Percentiles rank a stretch among this genome's conserved stretches.
These are phyloP conservation scores for Pyrgus malvae DNA, from an alignment of 2,888 invertebrate species.

Conservation along the genomic window DNA sequence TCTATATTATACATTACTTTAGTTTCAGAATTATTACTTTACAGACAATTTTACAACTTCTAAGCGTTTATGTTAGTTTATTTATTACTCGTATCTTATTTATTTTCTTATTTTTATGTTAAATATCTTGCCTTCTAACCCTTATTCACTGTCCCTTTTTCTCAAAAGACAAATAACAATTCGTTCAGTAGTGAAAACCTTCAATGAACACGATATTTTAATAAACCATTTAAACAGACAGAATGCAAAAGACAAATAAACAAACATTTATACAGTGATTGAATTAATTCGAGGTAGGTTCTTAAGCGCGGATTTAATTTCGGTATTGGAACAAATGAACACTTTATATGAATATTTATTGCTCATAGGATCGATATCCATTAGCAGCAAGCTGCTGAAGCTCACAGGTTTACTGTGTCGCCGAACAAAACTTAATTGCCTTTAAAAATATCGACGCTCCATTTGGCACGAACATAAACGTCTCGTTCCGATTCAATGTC, in stretches of 20 bases:
- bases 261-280: background rate
- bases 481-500: background rate
- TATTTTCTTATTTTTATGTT: too few species aligned
- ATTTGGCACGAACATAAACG: background rate
- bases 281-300: background rate
- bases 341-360: conserved; percentile 40
- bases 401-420: conserved; percentile 22
- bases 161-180: too few species aligned
- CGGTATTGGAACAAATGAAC: conserved; percentile 17
- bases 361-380: conserved; percentile 40
- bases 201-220: too few species aligned
- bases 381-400: conserved; percentile 38
- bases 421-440: conserved; percentile 13
- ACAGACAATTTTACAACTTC: too few species aligned
- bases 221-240: too few species aligned
- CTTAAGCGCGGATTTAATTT: conserved; percentile 1
- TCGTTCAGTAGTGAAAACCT: too few species aligned
- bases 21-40: too few species aligned
- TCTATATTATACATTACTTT: too few species aligned
- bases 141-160: too few species aligned
- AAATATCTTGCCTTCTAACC: too few species aligned
- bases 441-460: conserved; percentile 8
- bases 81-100: too few species aligned
- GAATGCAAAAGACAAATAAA: background rate
- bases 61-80: too few species aligned